phyloP scores from a whole-genome alignment of 2,113 vertebrate genomes.

The Archilochus colubris region DNA sequence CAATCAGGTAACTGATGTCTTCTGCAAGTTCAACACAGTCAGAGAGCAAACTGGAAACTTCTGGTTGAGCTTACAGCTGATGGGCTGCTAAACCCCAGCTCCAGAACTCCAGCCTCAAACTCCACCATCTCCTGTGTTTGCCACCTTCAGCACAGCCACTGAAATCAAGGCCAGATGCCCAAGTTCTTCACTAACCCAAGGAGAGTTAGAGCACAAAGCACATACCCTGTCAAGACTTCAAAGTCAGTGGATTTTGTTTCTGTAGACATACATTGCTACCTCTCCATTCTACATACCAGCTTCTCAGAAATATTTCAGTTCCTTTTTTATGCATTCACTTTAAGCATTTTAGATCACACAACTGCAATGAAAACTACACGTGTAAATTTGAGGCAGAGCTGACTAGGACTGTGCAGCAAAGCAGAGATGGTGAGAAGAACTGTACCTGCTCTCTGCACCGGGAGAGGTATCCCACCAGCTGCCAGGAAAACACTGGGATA shows the following conservation, averaged over 20 bases:
- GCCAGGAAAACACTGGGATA: background rate
- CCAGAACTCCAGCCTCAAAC: background rate
- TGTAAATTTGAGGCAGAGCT: background rate
- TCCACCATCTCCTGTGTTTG: background rate
- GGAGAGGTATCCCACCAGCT: background rate
- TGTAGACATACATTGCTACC: background rate
- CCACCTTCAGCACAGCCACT: background rate
- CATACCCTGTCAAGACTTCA: accelerated
- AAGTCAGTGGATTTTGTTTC: background rate
- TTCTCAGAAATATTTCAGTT: background rate
- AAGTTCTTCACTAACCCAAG: background rate
- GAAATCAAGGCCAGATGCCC: background rate
- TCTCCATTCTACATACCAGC: background rate
- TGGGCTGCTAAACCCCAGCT: background rate
- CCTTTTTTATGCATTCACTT: background rate
- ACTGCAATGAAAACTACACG: background rate
- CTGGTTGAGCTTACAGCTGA: background rate
- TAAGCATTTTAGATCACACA: background rate
- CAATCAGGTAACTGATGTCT: background rate
- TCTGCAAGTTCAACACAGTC: background rate
- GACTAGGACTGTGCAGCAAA: background rate
- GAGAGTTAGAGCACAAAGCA: background rate
- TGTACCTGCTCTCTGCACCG: background rate
- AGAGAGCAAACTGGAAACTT: background rate
- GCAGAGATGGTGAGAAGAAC: background rate